A percentile compares a stretch with the other conserved stretches of the same genome.
phyloP scores from a whole-genome alignment of 2,888 invertebrate species.

The Melinaea menophilus region DNA sequence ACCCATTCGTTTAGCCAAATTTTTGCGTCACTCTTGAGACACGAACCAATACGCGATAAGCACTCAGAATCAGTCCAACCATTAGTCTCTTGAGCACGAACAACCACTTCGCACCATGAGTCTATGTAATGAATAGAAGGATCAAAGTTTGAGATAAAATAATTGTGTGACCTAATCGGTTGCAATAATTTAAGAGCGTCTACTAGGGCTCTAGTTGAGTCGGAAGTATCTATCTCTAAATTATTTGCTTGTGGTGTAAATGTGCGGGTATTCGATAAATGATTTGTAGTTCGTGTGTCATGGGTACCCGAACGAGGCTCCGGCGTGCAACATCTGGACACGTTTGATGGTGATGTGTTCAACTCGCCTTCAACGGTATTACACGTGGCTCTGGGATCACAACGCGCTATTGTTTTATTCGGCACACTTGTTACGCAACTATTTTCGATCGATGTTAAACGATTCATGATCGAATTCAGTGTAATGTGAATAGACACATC shows the following conservation, averaged over 20 bases:
- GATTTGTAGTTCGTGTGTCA: constrained; percentile 1
- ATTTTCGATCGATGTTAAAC: too few relatives aligned
- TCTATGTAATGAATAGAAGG: constrained; percentile 1
- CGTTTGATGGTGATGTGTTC: not conserved
- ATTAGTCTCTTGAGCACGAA: constrained; percentile 1
- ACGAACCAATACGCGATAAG: too few relatives aligned
- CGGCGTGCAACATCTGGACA: not conserved
- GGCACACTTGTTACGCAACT: too few relatives aligned
- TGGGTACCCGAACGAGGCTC: not conserved
- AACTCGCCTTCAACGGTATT: not conserved
- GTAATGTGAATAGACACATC: too few relatives aligned
- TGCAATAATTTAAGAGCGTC: constrained; percentile 1
- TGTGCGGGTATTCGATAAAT: too few relatives aligned
- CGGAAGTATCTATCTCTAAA: too few relatives aligned
- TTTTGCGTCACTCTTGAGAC: too few relatives aligned
- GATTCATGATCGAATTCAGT: too few relatives aligned
- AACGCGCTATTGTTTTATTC: too few relatives aligned
- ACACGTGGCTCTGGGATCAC: not conserved
- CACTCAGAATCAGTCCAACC: constrained; percentile 4
- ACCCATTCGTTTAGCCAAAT: too few relatives aligned
- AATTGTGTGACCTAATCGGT: not conserved
- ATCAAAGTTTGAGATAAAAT: constrained; percentile 4
- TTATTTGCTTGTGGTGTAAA: too few relatives aligned
- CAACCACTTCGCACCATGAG: constrained; percentile 4
- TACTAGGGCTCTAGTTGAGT: too few relatives aligned